These are phyloP conservation scores for Apamea crenata DNA, from an alignment of 2,888 invertebrate species.

Conservation along the genomic window DNA sequence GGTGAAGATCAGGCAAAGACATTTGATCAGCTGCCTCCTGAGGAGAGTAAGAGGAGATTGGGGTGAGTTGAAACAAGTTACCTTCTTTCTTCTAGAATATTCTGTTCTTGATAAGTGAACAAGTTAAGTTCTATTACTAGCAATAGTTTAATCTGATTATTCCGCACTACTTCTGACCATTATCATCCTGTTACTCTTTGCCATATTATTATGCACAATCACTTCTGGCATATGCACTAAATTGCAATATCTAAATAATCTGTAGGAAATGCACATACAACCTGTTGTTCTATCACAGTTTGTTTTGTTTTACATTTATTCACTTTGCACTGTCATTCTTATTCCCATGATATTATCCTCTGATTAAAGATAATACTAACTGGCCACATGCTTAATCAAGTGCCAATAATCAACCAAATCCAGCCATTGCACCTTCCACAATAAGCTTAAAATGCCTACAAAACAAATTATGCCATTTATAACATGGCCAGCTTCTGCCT, in stretches of 20 bases:
- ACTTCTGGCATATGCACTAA: not conserved
- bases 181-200: not conserved
- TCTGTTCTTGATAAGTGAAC: not conserved
- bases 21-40: constrained; percentile 98
- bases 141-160: too few relatives aligned
- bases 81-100: not conserved
- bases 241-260: not conserved
- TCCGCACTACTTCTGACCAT: too few relatives aligned
- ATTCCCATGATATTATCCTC: not conserved
- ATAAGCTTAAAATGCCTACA: not conserved
- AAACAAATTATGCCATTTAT: not conserved
- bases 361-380: not conserved
- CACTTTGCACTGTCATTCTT: too few relatives aligned
- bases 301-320: not conserved
- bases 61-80: constrained; percentile 88
- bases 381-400: not conserved
- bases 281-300: not conserved
- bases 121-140: not conserved
- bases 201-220: not conserved
- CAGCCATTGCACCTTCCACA: not conserved
- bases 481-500: not conserved
- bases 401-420: not conserved
- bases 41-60: constrained; percentile 97
- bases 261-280: too few relatives aligned
- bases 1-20: constrained; percentile 98